phyloP scores from a whole-genome alignment of 1,140 invertebrate species.

The Geopemphigus sp. region DNA sequence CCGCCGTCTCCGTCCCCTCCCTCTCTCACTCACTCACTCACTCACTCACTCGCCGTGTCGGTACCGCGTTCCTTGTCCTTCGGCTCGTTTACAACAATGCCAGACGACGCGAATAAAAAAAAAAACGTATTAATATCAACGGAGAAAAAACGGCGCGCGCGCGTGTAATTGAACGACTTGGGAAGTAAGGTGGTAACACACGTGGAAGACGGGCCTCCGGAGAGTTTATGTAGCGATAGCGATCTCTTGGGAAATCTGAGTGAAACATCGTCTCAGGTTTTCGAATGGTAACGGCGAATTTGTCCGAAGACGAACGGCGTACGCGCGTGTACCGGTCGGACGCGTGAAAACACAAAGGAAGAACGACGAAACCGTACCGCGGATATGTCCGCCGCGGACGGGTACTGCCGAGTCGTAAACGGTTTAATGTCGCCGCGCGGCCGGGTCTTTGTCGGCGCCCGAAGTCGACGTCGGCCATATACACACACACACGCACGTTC shows the following conservation, averaged over 20 bases:
- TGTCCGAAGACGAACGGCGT: background rate
- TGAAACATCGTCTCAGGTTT: background rate
- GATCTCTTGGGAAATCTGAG: constrained; percentile 39
- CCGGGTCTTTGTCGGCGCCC: constrained; percentile 29
- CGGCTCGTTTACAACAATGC: constrained; percentile 36
- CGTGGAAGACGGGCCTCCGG: background rate
- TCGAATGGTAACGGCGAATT: background rate
- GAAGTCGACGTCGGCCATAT: background rate
- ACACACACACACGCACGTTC: too few species aligned
- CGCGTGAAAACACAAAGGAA: background rate
- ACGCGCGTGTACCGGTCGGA: background rate
- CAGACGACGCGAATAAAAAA: background rate
- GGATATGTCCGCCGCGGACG: too few species aligned
- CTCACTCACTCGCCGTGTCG: too few species aligned
- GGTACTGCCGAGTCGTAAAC: too few species aligned
- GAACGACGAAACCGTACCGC: background rate
- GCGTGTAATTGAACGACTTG: constrained; percentile 45
- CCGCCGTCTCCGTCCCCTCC: background rate
- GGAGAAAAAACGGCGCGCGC: background rate
- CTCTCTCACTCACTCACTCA: too few species aligned
- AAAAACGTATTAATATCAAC: constrained; percentile 26
- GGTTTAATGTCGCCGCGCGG: background rate
- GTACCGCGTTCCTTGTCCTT: constrained; percentile 6
- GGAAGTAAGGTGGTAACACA: constrained; percentile 26
- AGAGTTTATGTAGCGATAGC: background rate